Base-by-base conservation (phyloP, 2,113 vertebrate genomes). In the Vulpes lagopus region DNA sequence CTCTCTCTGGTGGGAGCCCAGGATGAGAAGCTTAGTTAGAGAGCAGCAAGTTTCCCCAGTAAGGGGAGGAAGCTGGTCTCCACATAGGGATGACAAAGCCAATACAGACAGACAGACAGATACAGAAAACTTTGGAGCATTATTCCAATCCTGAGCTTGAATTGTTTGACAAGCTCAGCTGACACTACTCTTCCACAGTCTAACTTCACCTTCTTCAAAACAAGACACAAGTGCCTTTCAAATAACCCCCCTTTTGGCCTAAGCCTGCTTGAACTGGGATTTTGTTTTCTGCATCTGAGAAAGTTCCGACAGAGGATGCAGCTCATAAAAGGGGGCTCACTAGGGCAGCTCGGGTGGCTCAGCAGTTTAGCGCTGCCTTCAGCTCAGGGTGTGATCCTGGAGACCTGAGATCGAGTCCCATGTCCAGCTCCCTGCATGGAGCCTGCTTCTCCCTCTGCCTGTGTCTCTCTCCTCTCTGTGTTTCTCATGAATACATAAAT, bases 151-250 rank as follows among this genome's bases (percentile, higher is more conserved):
- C n/a, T 30, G 7, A 49, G 55, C 53, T 79, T 35, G 60, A 27
- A 12, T 0, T 81, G 55, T 71, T 49, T n/a, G 11, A 84, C 53
- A 88, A 92, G 71, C 16, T 35, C 53, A 9, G 19, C 49, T 43
- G 71, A 88, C 11, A 51, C 10, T 23, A 16, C 30, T 55, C 74
- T 87, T 55, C 90, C 64, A 83, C 0, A 0, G n/a, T 35, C 27
- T 92, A 27, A 81, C 83, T 53, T 87, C 57, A 59, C 43, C 73
- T 71, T 94, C 53, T 90, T 95, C 94, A 84, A 94, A 92, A 96
- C 3, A 79, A 87, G 65, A 64, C 23, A 74, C 11, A 53, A 95
- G 5, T 83, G 64, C 12, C 79, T 91, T 93, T 60, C 53, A 49
- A 71, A 85, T 20, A 89, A 79, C 67, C 23, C 32, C 49, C n/a